Evolutionary conservation across 2,113 vertebrate genomes (phyloP), one percentile per base, ranked within the genome.

Genomic region (Rissa tridactyla): DNA sequence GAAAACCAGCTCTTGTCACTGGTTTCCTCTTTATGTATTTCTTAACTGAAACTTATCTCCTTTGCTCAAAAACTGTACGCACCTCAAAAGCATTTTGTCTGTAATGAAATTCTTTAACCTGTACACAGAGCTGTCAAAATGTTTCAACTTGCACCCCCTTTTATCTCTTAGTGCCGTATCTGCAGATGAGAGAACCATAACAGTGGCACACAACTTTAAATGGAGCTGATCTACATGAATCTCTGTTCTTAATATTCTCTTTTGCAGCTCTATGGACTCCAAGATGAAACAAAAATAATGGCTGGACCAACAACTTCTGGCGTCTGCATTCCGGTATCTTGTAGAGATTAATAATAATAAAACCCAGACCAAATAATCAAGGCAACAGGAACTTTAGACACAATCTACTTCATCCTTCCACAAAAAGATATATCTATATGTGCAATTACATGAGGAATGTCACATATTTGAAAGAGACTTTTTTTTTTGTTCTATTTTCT

Each of bases 21-120:
- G 10, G 26, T 44, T 32, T 18, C n/a, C 5, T 90, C 42, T 82
- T 73, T 29, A 85, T 57, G 77, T 90, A 81, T 85, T 75, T 93
- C 64, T 68, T 92, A 83, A 87, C 34, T 72, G 51, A 80, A 95
- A 96, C 94, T 76, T 82, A 75, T 82, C 60, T 44, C 82, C 36
- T 94, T 85, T 88, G 15, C 13, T 84, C 64, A 84, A 86, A 82
- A 76, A 58, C 14, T 34, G 9, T 57, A 82, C 20, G 21, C 44
- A 80, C 14, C 44, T 93, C 61, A 64, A 21, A 91, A 77, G 60
- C 1, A 44, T 88, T 88, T 86, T 95, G 5, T 32, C 55, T 38
- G 14, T 52, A 90, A 84, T 21, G 38, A 93, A 86, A 88, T 71
- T 61, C 91, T 84, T 92, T 94, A 90, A 84, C 40, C 20, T 65